Evolutionary conservation across 2,113 vertebrate species (phyloP).

Genomic region (Himantopus leucocephalus): DNA sequence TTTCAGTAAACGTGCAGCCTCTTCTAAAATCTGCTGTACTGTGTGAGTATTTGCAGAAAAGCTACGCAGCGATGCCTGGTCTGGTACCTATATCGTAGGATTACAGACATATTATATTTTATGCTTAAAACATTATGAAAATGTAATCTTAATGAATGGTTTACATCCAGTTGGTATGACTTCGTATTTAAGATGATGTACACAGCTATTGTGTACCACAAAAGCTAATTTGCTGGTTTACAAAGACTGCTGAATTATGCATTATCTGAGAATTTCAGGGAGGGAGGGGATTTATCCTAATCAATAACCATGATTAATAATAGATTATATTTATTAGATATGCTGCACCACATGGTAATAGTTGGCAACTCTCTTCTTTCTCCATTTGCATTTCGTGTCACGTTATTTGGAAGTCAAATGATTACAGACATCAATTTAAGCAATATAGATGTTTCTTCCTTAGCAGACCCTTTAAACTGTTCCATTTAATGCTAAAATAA

Average conservation of each 20-base stretch:
- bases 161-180: slow-evolving; percentile 10
- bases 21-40: slow-evolving; percentile 84
- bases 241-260: slow-evolving; percentile 41
- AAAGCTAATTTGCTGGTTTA: slow-evolving; percentile 33
- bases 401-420: slow-evolving; percentile 46
- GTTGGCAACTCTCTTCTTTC: background rate
- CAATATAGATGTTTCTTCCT: background rate
- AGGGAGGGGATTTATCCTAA: slow-evolving; percentile 19
- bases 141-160: slow-evolving; percentile 2
- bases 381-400: slow-evolving; percentile 7
- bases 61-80: slow-evolving; percentile 56
- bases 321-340: slow-evolving; percentile 37
- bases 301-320: slow-evolving; percentile 64
- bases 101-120: background rate
- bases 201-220: background rate
- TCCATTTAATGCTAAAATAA: slow-evolving; percentile 21
- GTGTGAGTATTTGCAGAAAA: slow-evolving; percentile 71
- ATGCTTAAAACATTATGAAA: background rate
- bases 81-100: slow-evolving; percentile 29
- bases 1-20: slow-evolving; percentile 84
- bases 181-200: background rate
- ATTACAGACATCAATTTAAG: slow-evolving; percentile 31
- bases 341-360: background rate
- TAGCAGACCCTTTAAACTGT: slow-evolving; percentile 40
- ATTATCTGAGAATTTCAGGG: slow-evolving; percentile 29